A percentile compares a stretch with the other conserved stretches of the same genome.
These are phyloP conservation scores for Lottia gigantea DNA, from an alignment of 2,888 invertebrate species.

Conservation along the genomic window DNA sequence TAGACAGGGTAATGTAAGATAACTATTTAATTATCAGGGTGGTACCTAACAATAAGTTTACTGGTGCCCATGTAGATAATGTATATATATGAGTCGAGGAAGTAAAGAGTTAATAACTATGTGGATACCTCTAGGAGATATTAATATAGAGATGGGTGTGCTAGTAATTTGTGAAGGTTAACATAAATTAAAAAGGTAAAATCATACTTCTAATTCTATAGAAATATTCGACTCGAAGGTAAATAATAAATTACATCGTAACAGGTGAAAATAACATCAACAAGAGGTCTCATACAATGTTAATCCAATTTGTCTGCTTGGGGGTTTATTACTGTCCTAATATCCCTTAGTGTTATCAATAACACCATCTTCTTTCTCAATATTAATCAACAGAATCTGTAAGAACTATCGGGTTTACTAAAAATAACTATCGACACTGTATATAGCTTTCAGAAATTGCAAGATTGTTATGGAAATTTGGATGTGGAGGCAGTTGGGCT, in stretches of 20 bases:
- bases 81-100: conserved; percentile 62
- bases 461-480: conserved; percentile 50
- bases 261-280: not conserved
- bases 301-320: too few species aligned
- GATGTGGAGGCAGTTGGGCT: conserved; percentile 44
- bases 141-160: conserved; percentile 53
- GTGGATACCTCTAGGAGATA: conserved; percentile 62
- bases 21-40: conserved; percentile 36
- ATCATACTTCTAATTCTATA: not conserved
- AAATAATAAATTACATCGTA: too few species aligned
- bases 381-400: too few species aligned
- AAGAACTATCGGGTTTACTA: too few species aligned
- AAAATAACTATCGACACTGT: not conserved
- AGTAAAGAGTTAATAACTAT: conserved; percentile 51
- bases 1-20: too few species aligned
- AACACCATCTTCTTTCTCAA: too few species aligned
- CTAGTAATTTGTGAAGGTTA: conserved; percentile 59
- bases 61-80: conserved; percentile 60
- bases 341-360: too few species aligned
- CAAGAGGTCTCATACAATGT: not conserved
- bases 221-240: not conserved
- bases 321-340: too few species aligned
- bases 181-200: conserved; percentile 45
- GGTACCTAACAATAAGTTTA: conserved; percentile 52
- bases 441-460: conserved; percentile 43